Conservation (phyloP, 30 jellyfish, hydroid and myxozoan genomes). For the Chrysaora quinquecirrha region DNA sequence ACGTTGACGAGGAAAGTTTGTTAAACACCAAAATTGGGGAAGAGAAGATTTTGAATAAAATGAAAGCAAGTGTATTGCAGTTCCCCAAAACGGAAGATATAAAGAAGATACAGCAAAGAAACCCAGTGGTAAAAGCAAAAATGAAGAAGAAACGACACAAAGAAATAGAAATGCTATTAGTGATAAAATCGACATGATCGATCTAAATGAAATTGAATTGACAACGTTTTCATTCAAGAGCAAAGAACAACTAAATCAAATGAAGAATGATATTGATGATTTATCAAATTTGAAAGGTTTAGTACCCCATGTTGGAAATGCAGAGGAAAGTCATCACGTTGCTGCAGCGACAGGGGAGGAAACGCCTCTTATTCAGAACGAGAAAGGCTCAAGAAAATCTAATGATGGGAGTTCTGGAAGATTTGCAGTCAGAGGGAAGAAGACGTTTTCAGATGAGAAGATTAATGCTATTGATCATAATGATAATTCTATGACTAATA, state of each 20-base stretch:
- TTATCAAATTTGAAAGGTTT: background rate
- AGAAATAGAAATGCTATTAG: too few species aligned
- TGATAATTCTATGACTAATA: background rate
- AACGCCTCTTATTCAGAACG: slow-evolving; percentile 18
- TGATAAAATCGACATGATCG: too few species aligned
- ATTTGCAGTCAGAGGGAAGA: background rate
- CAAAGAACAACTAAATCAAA: background rate
- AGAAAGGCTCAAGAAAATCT: background rate
- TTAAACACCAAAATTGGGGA: too few species aligned
- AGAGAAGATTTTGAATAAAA: too few species aligned
- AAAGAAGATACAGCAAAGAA: too few species aligned
- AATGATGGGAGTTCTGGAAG: background rate
- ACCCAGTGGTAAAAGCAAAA: too few species aligned
- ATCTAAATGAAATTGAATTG: too few species aligned
- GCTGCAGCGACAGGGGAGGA: slow-evolving; percentile 23
- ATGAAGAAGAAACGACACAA: too few species aligned
- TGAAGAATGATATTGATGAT: background rate
- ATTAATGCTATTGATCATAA: background rate
- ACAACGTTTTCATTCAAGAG: background rate
- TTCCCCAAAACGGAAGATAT: too few species aligned
- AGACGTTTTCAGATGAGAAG: background rate
- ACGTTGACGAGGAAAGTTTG: too few species aligned
- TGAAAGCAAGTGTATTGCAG: too few species aligned
- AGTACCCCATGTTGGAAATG: background rate
- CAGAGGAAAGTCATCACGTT: background rate